Percentiles rank a stretch among this genome's conserved stretches.
phyloP scores from a whole-genome alignment of 35 echinoderm and acorn worm genomes.

The Stichopus chloronotus region DNA sequence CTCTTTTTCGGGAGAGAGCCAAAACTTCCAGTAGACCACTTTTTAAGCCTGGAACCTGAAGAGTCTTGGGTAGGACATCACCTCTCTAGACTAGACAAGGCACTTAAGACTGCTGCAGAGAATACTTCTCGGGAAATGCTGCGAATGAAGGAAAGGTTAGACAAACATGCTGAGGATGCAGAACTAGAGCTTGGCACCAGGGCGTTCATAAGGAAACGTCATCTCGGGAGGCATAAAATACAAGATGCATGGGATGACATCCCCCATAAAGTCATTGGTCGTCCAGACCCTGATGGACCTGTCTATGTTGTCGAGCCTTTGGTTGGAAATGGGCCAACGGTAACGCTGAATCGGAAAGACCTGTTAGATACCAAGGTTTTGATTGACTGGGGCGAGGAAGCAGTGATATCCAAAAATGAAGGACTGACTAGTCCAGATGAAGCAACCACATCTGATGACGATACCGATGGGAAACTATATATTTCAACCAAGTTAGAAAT shows the following conservation, averaged over 20 bases:
- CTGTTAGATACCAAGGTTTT: conserved; percentile 14
- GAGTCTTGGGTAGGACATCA: conserved; percentile 64
- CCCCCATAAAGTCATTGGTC: not conserved
- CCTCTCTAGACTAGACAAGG: conserved; percentile 51
- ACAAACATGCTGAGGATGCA: conserved; percentile 50
- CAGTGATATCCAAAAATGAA: not conserved
- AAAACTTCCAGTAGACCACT: conserved; percentile 63
- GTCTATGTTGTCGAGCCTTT: conserved; percentile 33
- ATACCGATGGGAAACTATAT: not conserved
- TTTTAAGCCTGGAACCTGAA: conserved; percentile 23
- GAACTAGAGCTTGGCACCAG: conserved; percentile 58
- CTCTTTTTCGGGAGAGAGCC: conserved; percentile 80
- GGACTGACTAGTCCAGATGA: not conserved
- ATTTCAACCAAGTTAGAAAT: not conserved
- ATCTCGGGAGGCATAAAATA: conserved; percentile 60
- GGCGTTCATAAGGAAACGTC: conserved; percentile 55
- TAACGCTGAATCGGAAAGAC: not conserved
- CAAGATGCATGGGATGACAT: conserved; percentile 65
- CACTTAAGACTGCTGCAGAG: conserved; percentile 55
- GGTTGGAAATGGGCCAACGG: not conserved
- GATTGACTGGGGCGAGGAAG: not conserved
- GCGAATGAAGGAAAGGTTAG: conserved; percentile 18
- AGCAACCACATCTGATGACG: not conserved
- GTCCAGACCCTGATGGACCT: not conserved
- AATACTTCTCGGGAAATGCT: conserved; percentile 65